Percentiles rank a stretch among this genome's conserved stretches.
Conservation (phyloP, 2,113 vertebrate species). For the Lontra canadensis region DNA sequence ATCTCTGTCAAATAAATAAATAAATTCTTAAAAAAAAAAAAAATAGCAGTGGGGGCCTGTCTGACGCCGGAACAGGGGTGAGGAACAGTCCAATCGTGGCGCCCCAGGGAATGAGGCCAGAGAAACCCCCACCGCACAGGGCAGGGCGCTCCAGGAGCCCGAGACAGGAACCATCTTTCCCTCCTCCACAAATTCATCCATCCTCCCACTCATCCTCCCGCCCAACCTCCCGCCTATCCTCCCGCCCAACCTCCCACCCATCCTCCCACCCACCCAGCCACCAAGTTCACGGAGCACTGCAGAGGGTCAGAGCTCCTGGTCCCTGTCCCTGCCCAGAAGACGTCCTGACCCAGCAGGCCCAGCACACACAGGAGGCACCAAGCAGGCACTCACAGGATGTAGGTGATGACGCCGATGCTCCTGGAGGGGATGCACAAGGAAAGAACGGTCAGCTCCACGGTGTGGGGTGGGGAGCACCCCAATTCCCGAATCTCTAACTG, state of each 20-base stretch:
- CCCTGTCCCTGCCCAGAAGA: not conserved
- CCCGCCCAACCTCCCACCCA: not conserved
- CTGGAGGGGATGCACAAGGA: slow-evolving; percentile 79
- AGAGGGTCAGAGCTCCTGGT: fast-evolving
- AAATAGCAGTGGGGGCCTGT: not conserved
- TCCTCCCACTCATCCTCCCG: not conserved
- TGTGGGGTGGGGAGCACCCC: not conserved
- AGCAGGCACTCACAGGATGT: slow-evolving; percentile 93
- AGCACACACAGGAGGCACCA: not conserved
- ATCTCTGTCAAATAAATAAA: too few relatives aligned
- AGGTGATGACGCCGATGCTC: slow-evolving; percentile 98
- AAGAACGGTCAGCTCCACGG: not conserved
- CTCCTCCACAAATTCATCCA: not conserved
- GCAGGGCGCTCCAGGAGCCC: not conserved
- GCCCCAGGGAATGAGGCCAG: not conserved
- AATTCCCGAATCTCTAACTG: not conserved
- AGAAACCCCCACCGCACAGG: too few relatives aligned
- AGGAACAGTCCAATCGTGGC: not conserved
- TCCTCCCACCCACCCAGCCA: not conserved
- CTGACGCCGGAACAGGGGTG: not conserved
- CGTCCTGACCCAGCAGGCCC: not conserved
- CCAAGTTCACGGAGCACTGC: not conserved
- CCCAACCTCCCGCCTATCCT: not conserved
- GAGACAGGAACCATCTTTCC: not conserved
- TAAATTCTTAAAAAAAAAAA: too few relatives aligned